phyloP scores from a whole-genome alignment of 2,113 vertebrate genomes.

The Ictalurus punctatus region DNA sequence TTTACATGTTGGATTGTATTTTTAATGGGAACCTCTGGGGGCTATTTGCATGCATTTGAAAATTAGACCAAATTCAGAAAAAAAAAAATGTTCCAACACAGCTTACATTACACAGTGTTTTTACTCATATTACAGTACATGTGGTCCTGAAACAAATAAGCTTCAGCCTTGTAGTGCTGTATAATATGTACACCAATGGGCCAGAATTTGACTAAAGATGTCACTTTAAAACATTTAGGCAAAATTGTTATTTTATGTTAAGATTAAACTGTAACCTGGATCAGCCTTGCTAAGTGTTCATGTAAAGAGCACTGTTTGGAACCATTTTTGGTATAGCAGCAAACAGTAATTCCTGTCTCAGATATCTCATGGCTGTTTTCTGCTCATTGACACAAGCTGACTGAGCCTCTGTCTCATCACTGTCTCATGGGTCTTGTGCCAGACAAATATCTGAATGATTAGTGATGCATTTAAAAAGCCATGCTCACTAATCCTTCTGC shows the following conservation, averaged over 20 bases:
- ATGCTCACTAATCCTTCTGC: constrained; percentile 7
- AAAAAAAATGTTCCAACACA: constrained; percentile 16
- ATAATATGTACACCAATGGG: not conserved
- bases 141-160: not conserved
- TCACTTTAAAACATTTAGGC: not conserved
- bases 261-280: not conserved
- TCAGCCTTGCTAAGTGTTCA: not conserved
- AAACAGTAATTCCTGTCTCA: not conserved
- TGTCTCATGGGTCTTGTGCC: not conserved
- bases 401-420: not conserved
- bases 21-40: constrained; percentile 39
- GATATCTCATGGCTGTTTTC: not conserved
- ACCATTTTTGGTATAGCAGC: not conserved
- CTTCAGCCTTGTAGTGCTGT: not conserved
- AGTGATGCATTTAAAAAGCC: not conserved
- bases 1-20: constrained; percentile 56
- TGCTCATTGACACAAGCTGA: not conserved
- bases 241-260: not conserved
- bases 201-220: not conserved
- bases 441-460: not conserved
- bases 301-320: not conserved
- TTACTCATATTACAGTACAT: constrained; percentile 18
- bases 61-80: constrained; percentile 35
- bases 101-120: constrained; percentile 22
- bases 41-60: constrained; percentile 51